Evolutionary conservation across 1,140 invertebrate species (phyloP).

Genomic region (Cydia amplana): DNA sequence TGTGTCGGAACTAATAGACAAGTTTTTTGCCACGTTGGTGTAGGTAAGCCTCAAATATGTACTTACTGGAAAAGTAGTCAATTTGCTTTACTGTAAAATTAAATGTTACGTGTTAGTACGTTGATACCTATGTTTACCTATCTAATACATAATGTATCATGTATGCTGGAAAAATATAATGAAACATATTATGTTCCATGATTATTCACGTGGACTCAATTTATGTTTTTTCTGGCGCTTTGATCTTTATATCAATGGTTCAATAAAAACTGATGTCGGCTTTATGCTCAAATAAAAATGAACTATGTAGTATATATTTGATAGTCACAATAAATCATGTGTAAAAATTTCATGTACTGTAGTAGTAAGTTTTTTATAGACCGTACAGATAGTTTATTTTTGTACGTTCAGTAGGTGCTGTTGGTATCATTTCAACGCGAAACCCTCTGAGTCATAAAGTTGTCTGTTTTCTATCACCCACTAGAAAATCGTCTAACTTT

Average conservation of each 20-base stretch:
- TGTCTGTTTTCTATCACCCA: too few species aligned
- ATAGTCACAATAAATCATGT: neutral
- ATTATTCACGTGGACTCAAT: neutral
- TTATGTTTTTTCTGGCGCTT: neutral
- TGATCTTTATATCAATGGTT: conserved; percentile 2
- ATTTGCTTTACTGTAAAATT: too few species aligned
- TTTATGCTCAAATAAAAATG: conserved; percentile 5
- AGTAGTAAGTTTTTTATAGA: neutral
- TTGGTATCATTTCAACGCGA: neutral
- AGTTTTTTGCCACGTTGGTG: neutral
- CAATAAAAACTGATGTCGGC: neutral
- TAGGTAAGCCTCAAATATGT: neutral
- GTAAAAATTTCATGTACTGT: neutral
- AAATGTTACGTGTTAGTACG: too few species aligned
- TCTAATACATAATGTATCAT: too few species aligned
- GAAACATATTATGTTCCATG: neutral
- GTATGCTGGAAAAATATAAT: too few species aligned
- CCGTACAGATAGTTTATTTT: neutral
- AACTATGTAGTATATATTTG: neutral
- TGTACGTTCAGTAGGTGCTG: neutral
- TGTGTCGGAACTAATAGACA: conserved; percentile 1
- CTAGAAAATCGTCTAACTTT: too few species aligned
- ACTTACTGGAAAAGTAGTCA: too few species aligned
- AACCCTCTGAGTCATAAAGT: too few species aligned
- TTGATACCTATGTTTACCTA: too few species aligned